Evolutionary conservation across 2,888 invertebrate genomes (phyloP), one percentile per base, ranked within the genome.

Genomic region (Imbricaverruca yamaguchii): DNA sequence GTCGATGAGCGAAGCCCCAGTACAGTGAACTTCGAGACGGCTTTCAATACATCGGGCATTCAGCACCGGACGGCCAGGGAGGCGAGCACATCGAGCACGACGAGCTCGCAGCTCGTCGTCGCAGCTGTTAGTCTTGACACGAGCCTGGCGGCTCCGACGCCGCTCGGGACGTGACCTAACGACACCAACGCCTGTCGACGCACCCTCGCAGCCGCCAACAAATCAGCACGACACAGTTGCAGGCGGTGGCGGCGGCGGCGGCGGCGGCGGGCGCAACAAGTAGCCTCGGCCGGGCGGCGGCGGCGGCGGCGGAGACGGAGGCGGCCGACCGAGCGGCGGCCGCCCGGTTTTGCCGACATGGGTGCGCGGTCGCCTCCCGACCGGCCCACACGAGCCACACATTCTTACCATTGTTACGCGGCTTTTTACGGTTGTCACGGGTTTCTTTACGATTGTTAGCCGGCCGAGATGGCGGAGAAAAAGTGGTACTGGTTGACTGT

Each of bases 391-490:
- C 74, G 74, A 74, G 74, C 74, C 74, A 74, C 74, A 55, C 74
- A 74, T 74, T 74, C 74, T 74, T 74, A 74, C 74, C 74, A 74
- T 53, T 74, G 74, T 74, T 74, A 74, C 74, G 55, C 74, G 74
- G 53, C 74, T 74, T 74, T 74, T 74, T 74, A 74, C 74, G 74
- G 74, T 74, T 74, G 74, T 74, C 74, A 74, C 74, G 74, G 74
- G 74, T 74, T 74, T 74, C 74, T 74, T 74, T 74, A 74, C 74
- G 74, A 74, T 55, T 74, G 74, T 74, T 74, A 74, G 74, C 74
- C 15, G 74, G 74, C 4, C 53, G 21, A 55, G 74, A 55, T 74
- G 55, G 74, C 74, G 23, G 53, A 74, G 74, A 74, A 74, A 74
- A 74, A 74, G 74, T 74, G 74, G 74, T 55, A 74, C 74, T 55